Percentiles rank a stretch among this genome's conserved stretches.
Conservation (phyloP, 2,113 vertebrate species). For the Hemichromis elongatus region DNA sequence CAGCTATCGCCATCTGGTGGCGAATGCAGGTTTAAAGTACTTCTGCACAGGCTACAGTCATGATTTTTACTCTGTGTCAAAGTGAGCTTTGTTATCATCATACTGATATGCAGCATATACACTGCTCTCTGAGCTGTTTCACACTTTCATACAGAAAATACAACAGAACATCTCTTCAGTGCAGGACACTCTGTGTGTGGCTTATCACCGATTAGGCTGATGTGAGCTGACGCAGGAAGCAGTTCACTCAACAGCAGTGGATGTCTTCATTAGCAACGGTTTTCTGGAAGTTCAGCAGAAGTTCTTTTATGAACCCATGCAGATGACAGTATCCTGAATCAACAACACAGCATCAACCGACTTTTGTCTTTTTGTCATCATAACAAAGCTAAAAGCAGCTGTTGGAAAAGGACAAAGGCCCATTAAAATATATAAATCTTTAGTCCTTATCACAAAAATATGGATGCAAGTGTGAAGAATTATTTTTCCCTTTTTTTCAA, state of each 20-base stretch:
- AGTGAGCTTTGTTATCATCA: neutral
- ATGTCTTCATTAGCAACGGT: neutral
- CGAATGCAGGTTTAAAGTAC: neutral
- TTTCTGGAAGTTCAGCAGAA: neutral
- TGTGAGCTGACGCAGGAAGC: neutral
- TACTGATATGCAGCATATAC: neutral
- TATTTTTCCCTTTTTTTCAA: neutral
- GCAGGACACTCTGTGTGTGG: neutral
- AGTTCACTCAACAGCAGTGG: neutral
- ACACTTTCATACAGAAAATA: neutral
- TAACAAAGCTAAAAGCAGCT: neutral
- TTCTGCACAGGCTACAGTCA: neutral
- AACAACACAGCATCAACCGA: neutral
- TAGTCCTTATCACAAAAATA: neutral
- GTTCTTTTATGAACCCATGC: neutral
- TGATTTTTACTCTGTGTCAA: fast-evolving
- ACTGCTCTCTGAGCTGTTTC: neutral
- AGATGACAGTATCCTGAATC: neutral
- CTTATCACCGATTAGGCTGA: neutral
- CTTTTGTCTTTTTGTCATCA: neutral
- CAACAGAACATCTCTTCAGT: neutral
- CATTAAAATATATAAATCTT: too few relatives aligned
- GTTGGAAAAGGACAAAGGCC: neutral
- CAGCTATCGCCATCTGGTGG: neutral
- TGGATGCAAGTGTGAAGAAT: neutral